Evolutionary conservation across 2,888 invertebrate species (phyloP), one percentile per base, ranked within the genome.

Genomic region (Calephelis perditalis): DNA sequence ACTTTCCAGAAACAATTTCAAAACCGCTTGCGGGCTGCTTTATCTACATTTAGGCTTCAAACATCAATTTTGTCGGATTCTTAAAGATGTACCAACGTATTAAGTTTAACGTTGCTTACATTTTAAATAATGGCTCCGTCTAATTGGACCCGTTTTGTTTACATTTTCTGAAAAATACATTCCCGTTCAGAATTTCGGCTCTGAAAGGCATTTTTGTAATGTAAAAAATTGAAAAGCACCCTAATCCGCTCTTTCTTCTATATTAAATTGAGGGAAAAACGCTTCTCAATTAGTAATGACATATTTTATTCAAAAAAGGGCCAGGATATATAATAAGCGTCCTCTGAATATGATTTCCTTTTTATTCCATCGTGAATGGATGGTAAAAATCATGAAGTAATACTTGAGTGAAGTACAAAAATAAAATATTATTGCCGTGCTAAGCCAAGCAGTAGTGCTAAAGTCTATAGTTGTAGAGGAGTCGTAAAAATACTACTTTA

Each of bases 1-100:
- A 67, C 67, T 65, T 66, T 60, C 56, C 58, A 10, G 60, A 57
- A 64, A 66, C 65, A 62, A 64, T 67, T 66, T 64, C 63, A 63
- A 63, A 67, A 61, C 62, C 61, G 62, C 63, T 63, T 59, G 60
- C 54, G 60, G 62, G 60, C 58, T 63, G 59, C 47, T 37, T 60
- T 64, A 63, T 63, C 62, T 62, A 36, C 54, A 57, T 62, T 63
- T 57, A 44, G 12, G 62, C 58, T 58, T 58, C 57, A 58, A 66
- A 66, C 64, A 64, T 61, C 59, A 60, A 59, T 64, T 64, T 62
- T 26, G 55, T 40, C 46, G 46, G 59, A 61, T 59, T 57, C 58
- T 56, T 63, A 61, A 45, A 59, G 43, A 61, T 47, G 45, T 64
- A 60, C 11, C 59, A 55, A 47, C 26, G 60, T 55, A 56, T 64